Evolutionary conservation across 2,888 invertebrate genomes (phyloP), one percentile per base, ranked within the genome.

Genomic region (Drosophila monieri): DNA sequence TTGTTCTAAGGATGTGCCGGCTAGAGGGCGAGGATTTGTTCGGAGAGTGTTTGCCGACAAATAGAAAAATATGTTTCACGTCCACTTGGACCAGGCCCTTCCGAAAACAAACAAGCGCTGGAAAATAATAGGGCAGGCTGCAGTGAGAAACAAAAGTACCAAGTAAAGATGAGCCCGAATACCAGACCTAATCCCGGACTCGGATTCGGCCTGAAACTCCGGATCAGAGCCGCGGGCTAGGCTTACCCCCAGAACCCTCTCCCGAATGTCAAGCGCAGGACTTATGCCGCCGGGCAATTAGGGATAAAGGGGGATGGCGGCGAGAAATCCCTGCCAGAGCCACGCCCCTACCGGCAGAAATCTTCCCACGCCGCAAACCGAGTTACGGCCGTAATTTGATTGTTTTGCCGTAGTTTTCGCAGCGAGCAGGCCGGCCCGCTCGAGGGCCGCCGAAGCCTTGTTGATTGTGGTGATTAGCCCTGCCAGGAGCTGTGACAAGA

Each of bases 381-480:
- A 59, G 47, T 47, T 69, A 47, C 72, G 51, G 74, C 74, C 72
- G 73, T 89, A 88, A 88, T 83, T 86, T 80, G 86, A 88, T 88
- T 88, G 89, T 75, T 81, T 66, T 79, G 70, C 64, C 15, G 47
- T 39, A 39, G 37, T 30, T 73, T 61, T 37, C 51, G 15, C 14
- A 18, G 18, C 18, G 18, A 18, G 2, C 18, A 23, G 47, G 43
- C 12, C 41, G 8, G 41, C 9, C 10, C 6, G 21, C 12, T 18
- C 12, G 18, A 54, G 51, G 39, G 47, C 35, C 25, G 48, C 30
- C 23, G 60, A 80, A 86, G 18, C 18, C 39, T 89, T 86, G 89
- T 89, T 88, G 86, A 88, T 88, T 88, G 87, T 80, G 88, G 89
- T 88, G 88, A 89, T 88, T 88, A 88, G 73, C 83, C 83, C 74